Conservation (phyloP, 2,113 vertebrate species). For the Eidolon helvum region DNA sequence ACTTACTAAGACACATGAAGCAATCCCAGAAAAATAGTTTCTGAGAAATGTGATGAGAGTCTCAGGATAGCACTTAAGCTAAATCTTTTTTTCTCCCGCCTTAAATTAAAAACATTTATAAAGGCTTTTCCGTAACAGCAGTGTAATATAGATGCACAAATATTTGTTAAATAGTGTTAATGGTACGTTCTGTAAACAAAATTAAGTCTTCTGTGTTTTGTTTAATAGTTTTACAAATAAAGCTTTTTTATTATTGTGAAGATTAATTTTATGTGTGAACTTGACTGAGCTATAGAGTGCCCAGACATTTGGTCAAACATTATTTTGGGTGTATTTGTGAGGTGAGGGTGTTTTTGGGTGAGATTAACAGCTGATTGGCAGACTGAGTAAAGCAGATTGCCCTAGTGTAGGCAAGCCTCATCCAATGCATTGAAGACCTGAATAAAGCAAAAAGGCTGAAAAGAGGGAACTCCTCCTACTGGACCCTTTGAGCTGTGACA, state of each 20-base stretch:
- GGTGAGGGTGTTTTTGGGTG: neutral
- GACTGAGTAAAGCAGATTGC: neutral
- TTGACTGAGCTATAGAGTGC: neutral
- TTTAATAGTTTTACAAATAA: neutral
- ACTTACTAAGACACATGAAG: neutral
- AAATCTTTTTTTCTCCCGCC: neutral
- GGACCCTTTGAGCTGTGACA: neutral
- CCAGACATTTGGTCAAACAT: neutral
- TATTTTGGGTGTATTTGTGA: neutral
- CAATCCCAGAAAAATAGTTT: neutral
- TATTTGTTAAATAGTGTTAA: neutral
- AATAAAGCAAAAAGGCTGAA: neutral
- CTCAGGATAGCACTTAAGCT: neutral
- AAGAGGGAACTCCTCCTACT: neutral
- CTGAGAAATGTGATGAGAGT: neutral
- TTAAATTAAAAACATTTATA: neutral
- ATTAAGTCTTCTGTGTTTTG: neutral
- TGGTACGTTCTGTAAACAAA: neutral
- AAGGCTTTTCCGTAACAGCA: neutral
- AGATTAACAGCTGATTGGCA: neutral
- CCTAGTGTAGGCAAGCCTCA: no score
- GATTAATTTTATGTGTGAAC: neutral
- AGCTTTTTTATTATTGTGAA: neutral
- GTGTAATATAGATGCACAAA: neutral
- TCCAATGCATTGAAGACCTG: neutral